Conservation (phyloP, 2,797 vertebrate species). For the Tragopan temminckii region DNA sequence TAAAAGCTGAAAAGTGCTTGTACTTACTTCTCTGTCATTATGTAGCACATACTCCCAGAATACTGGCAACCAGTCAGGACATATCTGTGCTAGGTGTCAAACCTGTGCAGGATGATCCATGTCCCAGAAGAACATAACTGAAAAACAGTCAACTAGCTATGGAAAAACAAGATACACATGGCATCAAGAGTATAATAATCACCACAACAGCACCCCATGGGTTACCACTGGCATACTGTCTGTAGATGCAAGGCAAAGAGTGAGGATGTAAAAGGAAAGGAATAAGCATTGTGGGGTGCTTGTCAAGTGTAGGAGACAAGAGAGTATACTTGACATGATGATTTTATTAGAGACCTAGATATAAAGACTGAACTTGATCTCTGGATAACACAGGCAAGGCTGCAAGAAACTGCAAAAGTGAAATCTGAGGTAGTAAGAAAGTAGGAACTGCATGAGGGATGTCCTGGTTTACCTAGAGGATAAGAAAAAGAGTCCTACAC, state of each 20-base stretch:
- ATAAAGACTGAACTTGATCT: neutral
- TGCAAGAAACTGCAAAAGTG: neutral
- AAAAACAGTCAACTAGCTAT: neutral
- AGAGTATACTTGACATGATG: neutral
- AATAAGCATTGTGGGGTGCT: neutral
- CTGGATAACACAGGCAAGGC: neutral
- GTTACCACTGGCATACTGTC: neutral
- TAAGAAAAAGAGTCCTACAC: neutral
- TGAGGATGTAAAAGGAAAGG: neutral
- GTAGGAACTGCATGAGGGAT: neutral
- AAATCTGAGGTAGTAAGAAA: neutral
- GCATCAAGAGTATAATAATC: neutral
- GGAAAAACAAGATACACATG: neutral
- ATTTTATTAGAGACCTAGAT: neutral
- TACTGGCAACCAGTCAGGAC: neutral
- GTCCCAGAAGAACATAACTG: neutral
- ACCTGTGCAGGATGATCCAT: neutral
- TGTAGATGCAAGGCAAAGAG: neutral
- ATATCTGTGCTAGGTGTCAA: neutral
- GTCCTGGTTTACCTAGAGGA: neutral
- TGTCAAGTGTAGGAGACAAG: neutral
- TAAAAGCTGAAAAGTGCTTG: conserved; percentile 38
- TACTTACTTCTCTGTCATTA: conserved; percentile 32
- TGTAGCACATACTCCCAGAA: neutral
- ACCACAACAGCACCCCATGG: neutral